A percentile compares a stretch with the other conserved stretches of the same genome.
Conservation (phyloP, 1,140 invertebrate species). For the Drosophila bifasciata region DNA sequence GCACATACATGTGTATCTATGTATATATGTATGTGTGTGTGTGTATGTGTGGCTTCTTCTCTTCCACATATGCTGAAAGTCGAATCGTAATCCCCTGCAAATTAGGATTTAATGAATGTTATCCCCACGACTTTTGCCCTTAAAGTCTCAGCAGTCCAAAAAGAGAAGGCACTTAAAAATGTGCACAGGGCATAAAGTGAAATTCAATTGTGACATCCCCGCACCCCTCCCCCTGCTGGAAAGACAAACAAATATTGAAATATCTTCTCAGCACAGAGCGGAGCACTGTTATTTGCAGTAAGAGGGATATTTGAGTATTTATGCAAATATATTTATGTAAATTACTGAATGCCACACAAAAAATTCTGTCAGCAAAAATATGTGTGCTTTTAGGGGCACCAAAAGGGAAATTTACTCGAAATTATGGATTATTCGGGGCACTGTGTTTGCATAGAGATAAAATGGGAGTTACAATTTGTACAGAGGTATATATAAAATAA, state of each 20-base stretch:
- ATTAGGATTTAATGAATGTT: conserved; percentile 62
- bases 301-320: background rate
- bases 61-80: conserved; percentile 35
- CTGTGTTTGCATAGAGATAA: too few relatives aligned
- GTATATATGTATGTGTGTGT: too few relatives aligned
- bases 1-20: too few relatives aligned
- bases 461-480: too few relatives aligned
- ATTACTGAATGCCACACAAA: too few relatives aligned
- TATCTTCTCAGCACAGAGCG: background rate
- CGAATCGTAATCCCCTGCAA: conserved; percentile 47
- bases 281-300: background rate
- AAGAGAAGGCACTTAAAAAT: conserved; percentile 20
- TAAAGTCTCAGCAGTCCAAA: conserved; percentile 1
- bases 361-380: too few relatives aligned
- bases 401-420: background rate
- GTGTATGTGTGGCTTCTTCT: too few relatives aligned
- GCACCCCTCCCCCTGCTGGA: too few relatives aligned
- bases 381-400: background rate
- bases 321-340: too few relatives aligned
- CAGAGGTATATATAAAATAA: too few relatives aligned
- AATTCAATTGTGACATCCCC: conserved; percentile 24
- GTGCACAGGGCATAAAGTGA: conserved; percentile 12
- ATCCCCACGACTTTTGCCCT: conserved; percentile 23
- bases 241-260: conserved; percentile 17
- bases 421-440: too few relatives aligned